Evolutionary conservation across 2,888 invertebrate genomes (phyloP).

Genomic region (Meta bourneti): DNA sequence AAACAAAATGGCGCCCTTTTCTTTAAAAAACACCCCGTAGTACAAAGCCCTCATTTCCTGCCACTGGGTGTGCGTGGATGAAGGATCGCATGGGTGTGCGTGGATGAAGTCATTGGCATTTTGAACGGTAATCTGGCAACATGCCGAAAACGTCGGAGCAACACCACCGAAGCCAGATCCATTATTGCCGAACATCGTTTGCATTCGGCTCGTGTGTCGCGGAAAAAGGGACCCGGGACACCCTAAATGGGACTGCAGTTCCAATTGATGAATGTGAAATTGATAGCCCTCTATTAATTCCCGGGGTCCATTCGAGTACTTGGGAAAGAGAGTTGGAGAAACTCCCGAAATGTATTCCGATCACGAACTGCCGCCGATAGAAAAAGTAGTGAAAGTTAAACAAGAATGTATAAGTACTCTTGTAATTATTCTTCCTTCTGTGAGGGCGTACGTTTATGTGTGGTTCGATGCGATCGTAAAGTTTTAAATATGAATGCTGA

Average conservation of each 20-base stretch:
- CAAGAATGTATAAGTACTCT: no score
- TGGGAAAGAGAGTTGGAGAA: not conserved
- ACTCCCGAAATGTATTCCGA: constrained; percentile 1
- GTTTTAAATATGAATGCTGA: no score
- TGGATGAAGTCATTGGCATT: constrained; percentile 50
- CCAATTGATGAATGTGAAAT: constrained; percentile 22
- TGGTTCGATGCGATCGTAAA: no score
- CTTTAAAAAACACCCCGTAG: no score
- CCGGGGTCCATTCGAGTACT: constrained; percentile 2
- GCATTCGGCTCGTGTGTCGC: constrained; percentile 3
- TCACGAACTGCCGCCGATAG: constrained; percentile 5
- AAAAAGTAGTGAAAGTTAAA: not conserved
- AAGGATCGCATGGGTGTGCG: constrained; percentile 47
- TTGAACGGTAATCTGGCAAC: constrained; percentile 37
- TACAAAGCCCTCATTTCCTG: not conserved
- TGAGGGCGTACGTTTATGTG: no score
- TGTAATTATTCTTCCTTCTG: no score
- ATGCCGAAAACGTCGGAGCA: constrained; percentile 35
- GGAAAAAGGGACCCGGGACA: not conserved
- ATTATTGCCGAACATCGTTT: constrained; percentile 26
- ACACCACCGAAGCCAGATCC: constrained; percentile 3
- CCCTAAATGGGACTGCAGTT: not conserved
- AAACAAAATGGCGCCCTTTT: no score
- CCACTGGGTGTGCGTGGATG: no score
- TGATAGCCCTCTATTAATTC: constrained; percentile 36